phyloP scores from a whole-genome alignment of 2,797 vertebrate genomes.

The Gadopsis marmoratus region DNA sequence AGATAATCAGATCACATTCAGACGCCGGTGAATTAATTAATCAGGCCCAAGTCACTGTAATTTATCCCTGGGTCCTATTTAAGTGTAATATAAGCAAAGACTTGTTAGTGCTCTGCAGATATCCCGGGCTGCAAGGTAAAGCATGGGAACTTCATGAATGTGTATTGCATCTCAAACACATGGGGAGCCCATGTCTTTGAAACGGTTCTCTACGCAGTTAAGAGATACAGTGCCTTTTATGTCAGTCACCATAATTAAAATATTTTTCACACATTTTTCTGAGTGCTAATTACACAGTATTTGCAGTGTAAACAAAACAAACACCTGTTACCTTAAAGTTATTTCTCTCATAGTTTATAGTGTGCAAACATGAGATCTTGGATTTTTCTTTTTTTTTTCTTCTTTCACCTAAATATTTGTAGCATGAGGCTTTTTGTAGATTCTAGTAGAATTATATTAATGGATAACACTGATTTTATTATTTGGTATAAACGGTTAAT shows the following conservation, averaged over 20 bases:
- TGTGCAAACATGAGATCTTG: slow-evolving; percentile 57
- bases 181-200: slow-evolving; percentile 50
- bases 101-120: slow-evolving; percentile 52
- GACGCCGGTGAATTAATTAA: slow-evolving; percentile 74
- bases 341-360: slow-evolving; percentile 54
- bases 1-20: slow-evolving; percentile 83
- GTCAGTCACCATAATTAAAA: slow-evolving; percentile 81
- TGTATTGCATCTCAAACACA: slow-evolving; percentile 56
- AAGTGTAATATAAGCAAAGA: slow-evolving; percentile 50
- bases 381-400: slow-evolving; percentile 1
- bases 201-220: slow-evolving; percentile 74
- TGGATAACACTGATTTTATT: slow-evolving; percentile 52
- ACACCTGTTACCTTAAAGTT: slow-evolving; percentile 74
- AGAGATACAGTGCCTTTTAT: slow-evolving; percentile 94
- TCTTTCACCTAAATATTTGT: slow-evolving; percentile 55
- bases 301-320: slow-evolving; percentile 64
- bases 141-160: slow-evolving; percentile 50
- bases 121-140: slow-evolving; percentile 47
- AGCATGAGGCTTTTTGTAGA: slow-evolving; percentile 60
- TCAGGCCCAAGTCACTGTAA: slow-evolving; percentile 83
- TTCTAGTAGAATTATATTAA: slow-evolving; percentile 55
- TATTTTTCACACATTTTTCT: slow-evolving; percentile 82
- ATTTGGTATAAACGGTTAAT: slow-evolving; percentile 48
- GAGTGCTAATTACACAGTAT: slow-evolving; percentile 74
- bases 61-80: slow-evolving; percentile 84